These are phyloP conservation scores for Hepsetus odoe DNA, from an alignment of 2,113 vertebrate genomes.

Conservation along the genomic window DNA sequence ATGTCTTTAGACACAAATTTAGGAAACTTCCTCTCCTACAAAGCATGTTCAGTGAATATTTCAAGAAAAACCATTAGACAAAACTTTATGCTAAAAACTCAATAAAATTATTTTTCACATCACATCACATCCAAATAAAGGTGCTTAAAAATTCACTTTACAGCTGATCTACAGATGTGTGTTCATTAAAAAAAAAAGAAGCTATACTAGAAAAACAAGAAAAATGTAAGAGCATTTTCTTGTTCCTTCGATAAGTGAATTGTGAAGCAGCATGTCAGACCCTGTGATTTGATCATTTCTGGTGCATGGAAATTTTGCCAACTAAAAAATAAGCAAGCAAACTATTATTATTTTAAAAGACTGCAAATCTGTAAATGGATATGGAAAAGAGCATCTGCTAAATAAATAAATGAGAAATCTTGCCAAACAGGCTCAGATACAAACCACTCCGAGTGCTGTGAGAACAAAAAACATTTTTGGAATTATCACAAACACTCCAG, in stretches of 20 bases:
- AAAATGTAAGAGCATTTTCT: not conserved
- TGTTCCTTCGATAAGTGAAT: not conserved
- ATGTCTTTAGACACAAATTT: slow-evolving; percentile 87
- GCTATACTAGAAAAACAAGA: not conserved
- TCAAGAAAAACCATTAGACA: not conserved
- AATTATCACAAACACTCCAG: slow-evolving; percentile 8
- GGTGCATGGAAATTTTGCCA: not conserved
- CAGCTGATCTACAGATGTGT: not conserved
- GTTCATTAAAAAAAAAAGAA: not conserved
- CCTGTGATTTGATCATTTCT: not conserved
- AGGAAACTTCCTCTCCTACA: slow-evolving; percentile 86
- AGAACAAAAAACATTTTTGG: slow-evolving; percentile 5
- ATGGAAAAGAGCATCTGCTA: slow-evolving; percentile 10
- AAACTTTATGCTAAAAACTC: no score
- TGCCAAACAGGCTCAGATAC: not conserved
- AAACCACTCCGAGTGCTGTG: not conserved
- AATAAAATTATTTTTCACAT: no score
- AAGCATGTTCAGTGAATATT: slow-evolving; percentile 19
- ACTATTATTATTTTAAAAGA: not conserved
- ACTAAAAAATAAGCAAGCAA: not conserved
- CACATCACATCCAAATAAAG: not conserved
- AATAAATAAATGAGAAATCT: not conserved
- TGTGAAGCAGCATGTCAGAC: not conserved
- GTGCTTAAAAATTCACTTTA: no score
- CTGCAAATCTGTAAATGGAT: not conserved